Conservation (phyloP, 1,140 invertebrate species). For the Latrodectus geometricus region DNA sequence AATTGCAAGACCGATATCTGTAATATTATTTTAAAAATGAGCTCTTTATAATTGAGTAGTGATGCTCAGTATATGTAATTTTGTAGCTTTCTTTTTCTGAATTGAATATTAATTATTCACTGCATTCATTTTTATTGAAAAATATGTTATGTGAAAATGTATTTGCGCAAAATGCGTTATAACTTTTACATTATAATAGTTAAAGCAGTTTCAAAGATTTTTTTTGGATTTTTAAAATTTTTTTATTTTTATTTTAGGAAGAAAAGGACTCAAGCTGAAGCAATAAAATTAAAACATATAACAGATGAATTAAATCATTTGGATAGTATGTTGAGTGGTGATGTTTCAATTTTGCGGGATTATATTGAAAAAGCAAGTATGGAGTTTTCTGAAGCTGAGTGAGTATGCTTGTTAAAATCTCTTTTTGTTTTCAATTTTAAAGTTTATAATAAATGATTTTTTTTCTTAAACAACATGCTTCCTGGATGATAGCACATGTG, state of each 20-base stretch:
- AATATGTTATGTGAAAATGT: too few species aligned
- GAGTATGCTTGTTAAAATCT: slow-evolving; percentile 63
- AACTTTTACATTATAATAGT: too few species aligned
- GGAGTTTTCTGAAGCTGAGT: slow-evolving; percentile 75
- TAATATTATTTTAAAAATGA: too few species aligned
- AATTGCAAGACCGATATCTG: too few species aligned
- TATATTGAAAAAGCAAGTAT: slow-evolving; percentile 82
- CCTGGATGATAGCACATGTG: not conserved
- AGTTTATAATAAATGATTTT: not conserved
- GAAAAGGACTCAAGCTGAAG: slow-evolving; percentile 79
- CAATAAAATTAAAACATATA: slow-evolving; percentile 77
- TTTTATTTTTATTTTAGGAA: slow-evolving; percentile 70
- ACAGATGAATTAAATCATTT: slow-evolving; percentile 80
- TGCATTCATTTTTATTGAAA: too few species aligned
- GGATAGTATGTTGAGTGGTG: slow-evolving; percentile 74
- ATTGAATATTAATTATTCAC: too few species aligned
- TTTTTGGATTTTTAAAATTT: too few species aligned
- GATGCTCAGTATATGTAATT: too few species aligned
- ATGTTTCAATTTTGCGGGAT: slow-evolving; percentile 80
- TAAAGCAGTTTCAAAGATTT: too few species aligned
- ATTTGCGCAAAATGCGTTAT: too few species aligned
- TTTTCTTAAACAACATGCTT: not conserved
- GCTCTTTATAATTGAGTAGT: too few species aligned
- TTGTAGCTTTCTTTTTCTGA: too few species aligned
- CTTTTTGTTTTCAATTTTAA: not conserved